phyloP scores from a whole-genome alignment of 2,113 vertebrate genomes.

The Gobius niger region DNA sequence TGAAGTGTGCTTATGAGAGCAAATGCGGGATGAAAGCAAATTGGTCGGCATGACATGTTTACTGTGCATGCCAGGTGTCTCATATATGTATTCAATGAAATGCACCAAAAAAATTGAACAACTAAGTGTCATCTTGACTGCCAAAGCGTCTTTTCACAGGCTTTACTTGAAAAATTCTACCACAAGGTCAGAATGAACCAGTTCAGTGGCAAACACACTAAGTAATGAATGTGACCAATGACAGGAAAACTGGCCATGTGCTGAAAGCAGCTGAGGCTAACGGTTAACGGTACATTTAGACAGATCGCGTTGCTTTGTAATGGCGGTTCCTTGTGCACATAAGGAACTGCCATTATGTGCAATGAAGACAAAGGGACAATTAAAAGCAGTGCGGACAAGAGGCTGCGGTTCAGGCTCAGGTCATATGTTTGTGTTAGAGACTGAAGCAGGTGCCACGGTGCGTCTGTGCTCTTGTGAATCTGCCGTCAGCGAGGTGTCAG shows the following conservation, averaged over 20 bases:
- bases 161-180: not conserved
- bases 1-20: too few species aligned
- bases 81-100: too few species aligned
- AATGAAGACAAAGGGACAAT: conserved; percentile 4
- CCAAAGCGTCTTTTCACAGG: too few species aligned
- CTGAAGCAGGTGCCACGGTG: conserved; percentile 15
- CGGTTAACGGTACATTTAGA: not conserved
- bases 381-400: not conserved
- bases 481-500: conserved; percentile 27
- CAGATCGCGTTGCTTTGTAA: not conserved
- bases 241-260: not conserved
- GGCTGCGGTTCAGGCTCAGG: not conserved
- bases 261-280: not conserved
- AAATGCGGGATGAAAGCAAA: too few species aligned
- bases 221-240: not conserved
- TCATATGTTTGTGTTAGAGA: conserved; percentile 13
- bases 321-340: not conserved
- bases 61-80: too few species aligned
- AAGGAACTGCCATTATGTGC: not conserved
- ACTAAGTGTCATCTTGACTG: too few species aligned
- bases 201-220: not conserved
- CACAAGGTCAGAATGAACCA: not conserved
- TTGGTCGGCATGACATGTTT: too few species aligned
- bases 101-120: too few species aligned
- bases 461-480: conserved; percentile 9